phyloP scores from a whole-genome alignment of 1,140 invertebrate genomes.

The Hylaeus anthracinus region DNA sequence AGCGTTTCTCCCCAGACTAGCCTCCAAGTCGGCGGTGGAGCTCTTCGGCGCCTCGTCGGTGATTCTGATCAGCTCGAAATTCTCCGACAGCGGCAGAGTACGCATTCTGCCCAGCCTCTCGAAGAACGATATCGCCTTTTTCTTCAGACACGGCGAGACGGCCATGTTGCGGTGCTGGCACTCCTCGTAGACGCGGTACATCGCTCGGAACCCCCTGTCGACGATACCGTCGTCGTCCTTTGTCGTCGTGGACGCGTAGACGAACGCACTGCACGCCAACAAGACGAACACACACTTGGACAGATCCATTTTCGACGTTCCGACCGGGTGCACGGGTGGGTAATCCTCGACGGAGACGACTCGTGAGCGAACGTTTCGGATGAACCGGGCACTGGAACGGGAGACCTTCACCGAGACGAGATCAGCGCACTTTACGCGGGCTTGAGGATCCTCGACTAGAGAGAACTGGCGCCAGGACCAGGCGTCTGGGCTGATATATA shows the following conservation, averaged over 20 bases:
- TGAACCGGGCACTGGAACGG: neutral
- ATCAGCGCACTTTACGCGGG: slow-evolving; percentile 67
- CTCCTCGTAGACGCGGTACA: slow-evolving; percentile 77
- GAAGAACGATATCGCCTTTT: slow-evolving; percentile 89
- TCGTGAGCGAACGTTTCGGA: neutral
- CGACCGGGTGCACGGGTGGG: too few species aligned
- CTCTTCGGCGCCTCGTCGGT: slow-evolving; percentile 66
- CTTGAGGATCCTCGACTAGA: slow-evolving; percentile 70
- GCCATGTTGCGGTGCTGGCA: slow-evolving; percentile 79
- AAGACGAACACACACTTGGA: slow-evolving; percentile 70
- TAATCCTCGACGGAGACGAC: slow-evolving; percentile 1
- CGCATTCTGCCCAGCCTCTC: slow-evolving; percentile 87
- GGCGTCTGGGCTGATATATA: slow-evolving; percentile 75
- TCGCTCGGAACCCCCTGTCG: slow-evolving; percentile 75
- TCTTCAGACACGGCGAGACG: slow-evolving; percentile 88
- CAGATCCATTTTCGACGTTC: slow-evolving; percentile 48
- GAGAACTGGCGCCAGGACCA: slow-evolving; percentile 75
- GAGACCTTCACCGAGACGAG: slow-evolving; percentile 16
- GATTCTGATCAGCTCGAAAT: slow-evolving; percentile 83
- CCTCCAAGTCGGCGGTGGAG: slow-evolving; percentile 85
- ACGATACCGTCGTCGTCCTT: slow-evolving; percentile 70
- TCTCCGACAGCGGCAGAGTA: slow-evolving; percentile 84
- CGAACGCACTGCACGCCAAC: slow-evolving; percentile 47
- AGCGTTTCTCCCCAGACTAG: slow-evolving; percentile 83
- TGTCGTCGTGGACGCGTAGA: slow-evolving; percentile 40